Conservation (phyloP, 2,888 invertebrate species). For the Clistopyga incitator region DNA sequence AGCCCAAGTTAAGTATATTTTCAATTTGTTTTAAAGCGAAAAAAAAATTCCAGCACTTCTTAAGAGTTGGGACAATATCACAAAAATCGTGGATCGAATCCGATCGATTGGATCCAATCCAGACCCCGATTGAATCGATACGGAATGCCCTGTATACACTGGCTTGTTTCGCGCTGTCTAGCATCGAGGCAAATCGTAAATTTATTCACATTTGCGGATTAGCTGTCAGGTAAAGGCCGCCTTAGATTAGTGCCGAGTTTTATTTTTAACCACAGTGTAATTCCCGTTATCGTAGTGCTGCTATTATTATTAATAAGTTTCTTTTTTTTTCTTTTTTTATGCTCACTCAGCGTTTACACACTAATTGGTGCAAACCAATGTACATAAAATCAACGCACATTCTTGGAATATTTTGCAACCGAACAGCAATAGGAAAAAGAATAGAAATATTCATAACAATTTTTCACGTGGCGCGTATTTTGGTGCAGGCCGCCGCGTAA, state of each 20-base stretch:
- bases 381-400: neutral
- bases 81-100: no score
- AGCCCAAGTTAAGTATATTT: no score
- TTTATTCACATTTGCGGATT: constrained; percentile 3
- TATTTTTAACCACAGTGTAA: neutral
- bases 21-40: no score
- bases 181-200: neutral
- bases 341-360: neutral
- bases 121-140: no score
- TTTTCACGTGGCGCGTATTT: neutral
- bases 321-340: no score
- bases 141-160: neutral
- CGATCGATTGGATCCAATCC: no score
- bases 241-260: neutral
- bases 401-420: neutral
- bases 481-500: neutral
- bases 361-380: neutral
- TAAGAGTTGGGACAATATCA: no score
- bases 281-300: neutral
- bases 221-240: neutral
- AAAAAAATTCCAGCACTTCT: no score
- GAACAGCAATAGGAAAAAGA: neutral
- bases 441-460: neutral
- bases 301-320: neutral
- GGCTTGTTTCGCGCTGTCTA: neutral